phyloP scores from a whole-genome alignment of 2,888 invertebrate species.

The Empis livida region DNA sequence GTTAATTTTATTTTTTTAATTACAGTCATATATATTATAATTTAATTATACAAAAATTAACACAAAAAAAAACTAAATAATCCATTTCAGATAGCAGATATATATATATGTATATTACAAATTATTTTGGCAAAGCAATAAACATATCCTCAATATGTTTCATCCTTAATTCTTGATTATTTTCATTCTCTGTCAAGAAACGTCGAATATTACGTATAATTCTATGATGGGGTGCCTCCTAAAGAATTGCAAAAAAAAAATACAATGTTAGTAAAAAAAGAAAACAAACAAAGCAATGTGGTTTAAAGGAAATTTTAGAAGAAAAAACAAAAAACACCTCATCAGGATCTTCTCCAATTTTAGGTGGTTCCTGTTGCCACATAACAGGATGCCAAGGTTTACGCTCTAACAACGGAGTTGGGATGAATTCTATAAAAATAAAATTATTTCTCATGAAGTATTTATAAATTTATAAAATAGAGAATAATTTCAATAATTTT shows the following conservation, averaged over 20 bases:
- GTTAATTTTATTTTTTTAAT: not conserved
- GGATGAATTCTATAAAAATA: conserved; percentile 36
- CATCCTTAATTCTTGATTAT: conserved; percentile 28
- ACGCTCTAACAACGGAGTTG: conserved; percentile 41
- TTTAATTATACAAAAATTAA: too few relatives aligned
- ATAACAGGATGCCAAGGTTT: conserved; percentile 52
- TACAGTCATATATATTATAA: too few relatives aligned
- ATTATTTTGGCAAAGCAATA: conserved; percentile 25
- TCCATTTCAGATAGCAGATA: not conserved
- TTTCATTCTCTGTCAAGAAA: conserved; percentile 34
- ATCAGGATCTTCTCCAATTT: conserved; percentile 30
- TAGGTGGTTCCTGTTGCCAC: conserved; percentile 42
- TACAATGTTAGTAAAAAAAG: not conserved
- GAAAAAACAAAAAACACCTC: conserved; percentile 18
- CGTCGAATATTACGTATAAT: conserved; percentile 45
- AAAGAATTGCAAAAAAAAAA: conserved; percentile 13
- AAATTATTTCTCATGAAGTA: conserved; percentile 1
- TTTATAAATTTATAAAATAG: too few relatives aligned
- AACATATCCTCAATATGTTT: conserved; percentile 35
- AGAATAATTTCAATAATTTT: too few relatives aligned
- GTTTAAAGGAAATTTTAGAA: not conserved
- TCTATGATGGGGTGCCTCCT: conserved; percentile 49
- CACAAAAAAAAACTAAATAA: not conserved
- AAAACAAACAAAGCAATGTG: too few relatives aligned
- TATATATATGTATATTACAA: not conserved